Evolutionary conservation across 2,888 invertebrate species (phyloP), one percentile per base, ranked within the genome.

Genomic region (Perdita meconis): DNA sequence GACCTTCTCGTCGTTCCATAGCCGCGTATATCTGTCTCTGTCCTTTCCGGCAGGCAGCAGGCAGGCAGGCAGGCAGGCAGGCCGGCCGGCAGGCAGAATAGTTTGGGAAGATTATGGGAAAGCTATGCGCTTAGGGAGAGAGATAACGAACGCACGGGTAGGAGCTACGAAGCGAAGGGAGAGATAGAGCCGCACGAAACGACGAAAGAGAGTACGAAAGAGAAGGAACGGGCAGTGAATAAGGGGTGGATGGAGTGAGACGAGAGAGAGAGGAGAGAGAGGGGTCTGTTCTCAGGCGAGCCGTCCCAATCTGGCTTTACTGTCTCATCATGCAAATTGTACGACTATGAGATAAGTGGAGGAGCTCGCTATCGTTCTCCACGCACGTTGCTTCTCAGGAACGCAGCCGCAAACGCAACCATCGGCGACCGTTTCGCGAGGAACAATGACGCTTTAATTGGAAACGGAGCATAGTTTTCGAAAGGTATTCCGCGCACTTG

Each of bases 311-410:
- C 82, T 83, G 77, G 83, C 87, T 88, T 83, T 84, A 86, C 86
- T 68, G 83, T 83, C 88, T 84, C 87, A 82, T 87, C 88, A 84
- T 86, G 87, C 87, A 87, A 87, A 87, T 88, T 86, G 83, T 82
- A 86, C 81, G 85, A 86, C 83, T 74, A 75, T 50, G 77, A 80
- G 81, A 79, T 82, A 85, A 85, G 80, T 64, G 83, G 55, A 70
- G 81, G 69, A 73, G 55, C 53, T 19, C 51, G 56, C 55, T 72
- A 66, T 77, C 79, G 67, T 66, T 71, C 24, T 66, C 50, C 74
- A 61, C 64, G 78, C 72, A 51, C 59, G 67, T 72, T 68, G 56
- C 67, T 60, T 55, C 53, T 64, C 42, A 50, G 71, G 42, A 76
- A 72, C 67, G 67, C 61, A 42, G 47, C 36, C 56, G 67, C 61